Evolutionary conservation across 2,797 vertebrate species (phyloP).

Genomic region (Syngnathus rostellatus): DNA sequence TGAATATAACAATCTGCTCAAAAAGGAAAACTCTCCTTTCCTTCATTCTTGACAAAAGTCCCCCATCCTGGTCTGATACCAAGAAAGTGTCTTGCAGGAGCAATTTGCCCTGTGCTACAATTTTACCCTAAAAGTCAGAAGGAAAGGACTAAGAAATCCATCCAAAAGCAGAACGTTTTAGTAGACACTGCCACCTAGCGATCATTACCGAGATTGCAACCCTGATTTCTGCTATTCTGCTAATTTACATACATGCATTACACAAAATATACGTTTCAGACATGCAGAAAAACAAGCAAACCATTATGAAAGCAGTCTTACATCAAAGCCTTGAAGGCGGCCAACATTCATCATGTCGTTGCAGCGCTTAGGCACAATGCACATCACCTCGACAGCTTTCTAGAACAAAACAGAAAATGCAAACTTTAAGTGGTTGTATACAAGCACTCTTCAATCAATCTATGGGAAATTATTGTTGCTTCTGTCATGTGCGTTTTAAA

Average conservation of each 20-base stretch:
- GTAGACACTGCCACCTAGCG: constrained; percentile 37
- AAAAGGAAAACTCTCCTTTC: constrained; percentile 96
- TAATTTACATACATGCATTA: neutral
- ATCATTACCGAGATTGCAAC: neutral
- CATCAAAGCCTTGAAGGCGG: constrained; percentile 95
- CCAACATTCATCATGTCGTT: constrained; percentile 99
- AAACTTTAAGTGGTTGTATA: neutral
- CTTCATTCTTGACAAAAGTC: constrained; percentile 89
- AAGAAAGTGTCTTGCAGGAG: constrained; percentile 94
- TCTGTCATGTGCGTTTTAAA: neutral
- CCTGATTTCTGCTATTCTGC: neutral
- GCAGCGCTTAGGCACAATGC: constrained; percentile 96
- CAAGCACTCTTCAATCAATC: neutral
- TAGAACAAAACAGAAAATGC: constrained; percentile 38
- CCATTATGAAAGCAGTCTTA: constrained; percentile 55
- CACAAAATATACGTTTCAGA: neutral
- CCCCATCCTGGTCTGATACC: constrained; percentile 89
- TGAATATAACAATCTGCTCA: constrained; percentile 98
- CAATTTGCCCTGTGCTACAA: constrained; percentile 93
- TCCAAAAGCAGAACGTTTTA: neutral
- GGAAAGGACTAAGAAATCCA: neutral
- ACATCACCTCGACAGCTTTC: constrained; percentile 99
- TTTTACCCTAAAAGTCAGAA: constrained; percentile 81
- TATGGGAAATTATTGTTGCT: neutral
- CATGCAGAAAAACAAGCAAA: neutral